These are phyloP conservation scores for Isoperla grammatica DNA, from an alignment of 2,888 invertebrate genomes.

Conservation along the genomic window DNA sequence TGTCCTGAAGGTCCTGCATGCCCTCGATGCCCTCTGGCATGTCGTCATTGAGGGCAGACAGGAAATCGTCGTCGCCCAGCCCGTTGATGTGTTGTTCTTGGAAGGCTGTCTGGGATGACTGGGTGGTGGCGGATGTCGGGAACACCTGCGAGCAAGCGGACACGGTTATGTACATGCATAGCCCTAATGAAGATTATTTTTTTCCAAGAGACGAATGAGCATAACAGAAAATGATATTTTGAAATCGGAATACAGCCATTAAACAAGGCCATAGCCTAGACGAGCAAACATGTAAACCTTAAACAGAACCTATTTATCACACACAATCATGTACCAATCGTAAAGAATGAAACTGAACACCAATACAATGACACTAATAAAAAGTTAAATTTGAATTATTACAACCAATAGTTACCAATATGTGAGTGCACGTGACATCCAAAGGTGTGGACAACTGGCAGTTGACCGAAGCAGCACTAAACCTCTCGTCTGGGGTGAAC, in stretches of 20 bases:
- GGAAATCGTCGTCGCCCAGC: constrained; percentile 60
- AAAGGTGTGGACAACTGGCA: constrained; percentile 90
- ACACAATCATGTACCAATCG: too few relatives aligned
- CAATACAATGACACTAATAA: too few relatives aligned
- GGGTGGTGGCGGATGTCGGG: constrained; percentile 90
- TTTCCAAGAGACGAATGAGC: too few relatives aligned
- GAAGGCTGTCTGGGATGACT: constrained; percentile 68
- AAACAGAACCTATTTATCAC: too few relatives aligned
- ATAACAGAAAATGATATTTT: too few relatives aligned
- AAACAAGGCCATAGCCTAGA: too few relatives aligned
- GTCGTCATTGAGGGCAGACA: constrained; percentile 55
- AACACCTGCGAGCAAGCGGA: constrained; percentile 53
- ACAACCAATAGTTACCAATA: constrained; percentile 66
- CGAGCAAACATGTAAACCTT: too few relatives aligned
- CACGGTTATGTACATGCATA: too few relatives aligned
- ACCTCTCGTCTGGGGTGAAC: constrained; percentile 91
- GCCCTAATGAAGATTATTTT: too few relatives aligned
- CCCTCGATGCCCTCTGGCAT: constrained; percentile 64
- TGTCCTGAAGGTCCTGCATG: constrained; percentile 69
- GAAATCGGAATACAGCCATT: too few relatives aligned
- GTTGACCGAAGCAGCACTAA: constrained; percentile 80
- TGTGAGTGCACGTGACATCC: constrained; percentile 96
- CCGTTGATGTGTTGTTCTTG: constrained; percentile 61
- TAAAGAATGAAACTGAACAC: too few relatives aligned
- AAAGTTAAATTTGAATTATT: too few relatives aligned